phyloP scores from a whole-genome alignment of 2,113 vertebrate genomes.

The Hyaena hyaena region DNA sequence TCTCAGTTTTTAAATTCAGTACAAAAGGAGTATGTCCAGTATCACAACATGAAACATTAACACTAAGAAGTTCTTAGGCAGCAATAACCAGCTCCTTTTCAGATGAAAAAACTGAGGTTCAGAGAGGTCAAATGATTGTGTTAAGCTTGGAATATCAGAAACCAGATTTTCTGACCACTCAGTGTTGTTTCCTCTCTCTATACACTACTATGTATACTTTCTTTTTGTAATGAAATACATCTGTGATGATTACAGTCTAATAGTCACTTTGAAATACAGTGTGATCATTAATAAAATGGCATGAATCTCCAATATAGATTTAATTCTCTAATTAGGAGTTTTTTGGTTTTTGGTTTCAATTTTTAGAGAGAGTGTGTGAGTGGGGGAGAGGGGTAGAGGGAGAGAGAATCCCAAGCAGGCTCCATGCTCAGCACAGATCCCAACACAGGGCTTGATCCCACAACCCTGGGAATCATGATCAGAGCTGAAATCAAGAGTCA shows the following conservation, averaged over 20 bases:
- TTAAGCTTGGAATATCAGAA: not conserved
- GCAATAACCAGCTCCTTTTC: slow-evolving; percentile 10
- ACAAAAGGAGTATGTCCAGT: not conserved
- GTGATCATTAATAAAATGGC: slow-evolving; percentile 37
- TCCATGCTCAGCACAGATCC: no score
- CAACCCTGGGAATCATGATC: no score
- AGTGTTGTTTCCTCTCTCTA: not conserved
- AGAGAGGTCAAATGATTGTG: not conserved
- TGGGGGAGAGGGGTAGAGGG: no score
- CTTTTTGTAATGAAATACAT: not conserved
- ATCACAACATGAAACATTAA: slow-evolving; percentile 29
- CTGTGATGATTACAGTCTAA: not conserved
- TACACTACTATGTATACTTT: not conserved
- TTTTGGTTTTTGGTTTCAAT: not conserved
- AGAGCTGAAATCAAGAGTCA: no score
- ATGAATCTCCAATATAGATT: not conserved
- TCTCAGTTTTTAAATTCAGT: slow-evolving; percentile 51
- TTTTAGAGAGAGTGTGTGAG: no score
- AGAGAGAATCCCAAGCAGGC: no score
- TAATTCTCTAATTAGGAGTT: slow-evolving; percentile 15
- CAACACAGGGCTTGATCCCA: no score
- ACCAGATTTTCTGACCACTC: not conserved
- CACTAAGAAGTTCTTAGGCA: not conserved
- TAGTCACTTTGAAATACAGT: not conserved
- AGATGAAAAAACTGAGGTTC: slow-evolving; percentile 20